Evolutionary conservation across 2,888 invertebrate species (phyloP).

Genomic region (Lithophane ornitopus): DNA sequence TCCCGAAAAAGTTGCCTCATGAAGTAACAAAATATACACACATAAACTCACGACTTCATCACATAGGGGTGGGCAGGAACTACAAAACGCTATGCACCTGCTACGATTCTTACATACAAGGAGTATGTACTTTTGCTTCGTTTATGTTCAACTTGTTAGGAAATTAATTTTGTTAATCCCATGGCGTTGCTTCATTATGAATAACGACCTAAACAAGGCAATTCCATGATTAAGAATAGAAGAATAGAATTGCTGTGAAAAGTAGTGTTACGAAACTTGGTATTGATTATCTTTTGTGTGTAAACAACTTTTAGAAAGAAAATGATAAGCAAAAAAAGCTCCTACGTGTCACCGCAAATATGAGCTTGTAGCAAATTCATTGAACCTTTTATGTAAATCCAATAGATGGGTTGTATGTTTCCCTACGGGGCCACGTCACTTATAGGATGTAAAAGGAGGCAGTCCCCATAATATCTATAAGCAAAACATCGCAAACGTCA

Average conservation of each 20-base stretch:
- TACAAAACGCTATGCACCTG: too few relatives aligned
- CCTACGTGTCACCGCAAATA: constrained; percentile 65
- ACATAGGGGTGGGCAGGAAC: too few relatives aligned
- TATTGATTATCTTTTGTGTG: neutral
- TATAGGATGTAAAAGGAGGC: constrained; percentile 48
- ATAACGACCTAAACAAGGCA: neutral
- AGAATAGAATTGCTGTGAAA: neutral
- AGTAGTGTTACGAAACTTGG: neutral
- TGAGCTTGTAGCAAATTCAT: constrained; percentile 60
- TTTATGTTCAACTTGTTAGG: neutral
- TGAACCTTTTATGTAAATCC: constrained; percentile 78
- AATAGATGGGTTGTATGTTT: constrained; percentile 72
- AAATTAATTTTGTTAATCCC: neutral
- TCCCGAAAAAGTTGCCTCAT: neutral
- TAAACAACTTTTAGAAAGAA: neutral
- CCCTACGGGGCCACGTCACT: constrained; percentile 61
- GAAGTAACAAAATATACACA: neutral
- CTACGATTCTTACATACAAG: neutral
- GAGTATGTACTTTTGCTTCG: neutral
- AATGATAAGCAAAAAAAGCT: constrained; percentile 19
- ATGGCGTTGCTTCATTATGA: neutral
- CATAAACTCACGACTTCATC: neutral
- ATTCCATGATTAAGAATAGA: neutral
- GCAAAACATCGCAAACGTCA: constrained; percentile 55
- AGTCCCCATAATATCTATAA: constrained; percentile 44